Evolutionary conservation across 1,140 invertebrate species (phyloP).

Genomic region (Lethocerus indicus): DNA sequence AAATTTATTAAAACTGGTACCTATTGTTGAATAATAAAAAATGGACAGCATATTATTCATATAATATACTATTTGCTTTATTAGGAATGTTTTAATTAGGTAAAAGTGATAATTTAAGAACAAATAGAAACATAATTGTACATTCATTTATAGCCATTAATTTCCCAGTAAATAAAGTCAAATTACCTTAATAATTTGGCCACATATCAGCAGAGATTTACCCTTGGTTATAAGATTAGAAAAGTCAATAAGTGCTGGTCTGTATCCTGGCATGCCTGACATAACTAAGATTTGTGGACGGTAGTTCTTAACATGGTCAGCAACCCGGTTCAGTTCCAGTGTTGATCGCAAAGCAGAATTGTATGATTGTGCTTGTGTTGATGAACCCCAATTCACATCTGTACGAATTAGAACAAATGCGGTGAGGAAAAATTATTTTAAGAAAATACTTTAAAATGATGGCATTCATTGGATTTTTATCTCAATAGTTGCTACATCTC

Average conservation of each 20-base stretch:
- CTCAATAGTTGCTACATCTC: neutral
- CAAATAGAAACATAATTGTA: too few relatives aligned
- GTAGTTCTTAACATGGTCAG: conserved; percentile 51
- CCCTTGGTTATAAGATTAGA: conserved; percentile 41
- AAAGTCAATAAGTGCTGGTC: conserved; percentile 45
- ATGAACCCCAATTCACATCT: conserved; percentile 53
- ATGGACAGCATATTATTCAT: too few relatives aligned
- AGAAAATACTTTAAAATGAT: too few relatives aligned
- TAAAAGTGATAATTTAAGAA: too few relatives aligned
- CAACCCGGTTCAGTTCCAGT: conserved; percentile 35
- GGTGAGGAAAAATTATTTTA: too few relatives aligned
- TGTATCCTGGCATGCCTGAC: conserved; percentile 34
- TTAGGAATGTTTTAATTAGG: too few relatives aligned
- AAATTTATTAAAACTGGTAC: too few relatives aligned
- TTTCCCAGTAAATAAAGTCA: too few relatives aligned
- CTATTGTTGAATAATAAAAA: too few relatives aligned
- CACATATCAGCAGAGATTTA: conserved; percentile 41
- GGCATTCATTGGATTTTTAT: neutral
- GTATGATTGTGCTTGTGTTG: conserved; percentile 45
- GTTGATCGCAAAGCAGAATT: conserved; percentile 37
- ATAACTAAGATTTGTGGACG: conserved; percentile 43
- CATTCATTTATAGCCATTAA: too few relatives aligned
- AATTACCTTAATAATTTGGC: conserved; percentile 36
- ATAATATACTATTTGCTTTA: too few relatives aligned
- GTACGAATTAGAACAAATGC: conserved; percentile 9